phyloP scores from a whole-genome alignment of 1,140 invertebrate species.

The Venustaconcha ellipsiformis region DNA sequence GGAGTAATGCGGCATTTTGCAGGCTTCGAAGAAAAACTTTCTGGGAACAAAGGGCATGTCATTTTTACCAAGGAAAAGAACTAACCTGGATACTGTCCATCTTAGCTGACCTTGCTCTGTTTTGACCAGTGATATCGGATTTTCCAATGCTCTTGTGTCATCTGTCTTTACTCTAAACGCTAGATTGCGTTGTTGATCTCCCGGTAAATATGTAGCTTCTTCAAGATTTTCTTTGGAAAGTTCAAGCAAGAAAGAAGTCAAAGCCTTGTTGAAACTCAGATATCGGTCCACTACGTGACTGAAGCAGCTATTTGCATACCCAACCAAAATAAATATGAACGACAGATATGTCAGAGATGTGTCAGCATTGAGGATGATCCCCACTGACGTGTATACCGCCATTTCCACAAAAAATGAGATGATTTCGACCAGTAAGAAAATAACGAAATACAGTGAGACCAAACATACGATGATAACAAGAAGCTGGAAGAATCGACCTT shows the following conservation, averaged over 20 bases:
- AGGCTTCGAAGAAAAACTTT: constrained; percentile 22
- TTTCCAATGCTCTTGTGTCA: neutral
- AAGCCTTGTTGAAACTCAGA: constrained; percentile 40
- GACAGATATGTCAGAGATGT: constrained; percentile 31
- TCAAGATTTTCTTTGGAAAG: constrained; percentile 37
- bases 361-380: constrained; percentile 39
- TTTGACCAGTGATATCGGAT: neutral
- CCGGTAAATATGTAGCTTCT: constrained; percentile 24
- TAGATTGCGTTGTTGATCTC: constrained; percentile 36
- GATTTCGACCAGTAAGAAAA: constrained; percentile 36
- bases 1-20: constrained; percentile 13
- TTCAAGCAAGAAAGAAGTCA: constrained; percentile 17
- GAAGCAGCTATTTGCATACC: constrained; percentile 39
- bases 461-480: constrained; percentile 31
- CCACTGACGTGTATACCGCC: constrained; percentile 42
- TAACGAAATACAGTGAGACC: constrained; percentile 34
- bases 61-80: constrained; percentile 23
- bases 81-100: constrained; percentile 5
- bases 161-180: constrained; percentile 32
- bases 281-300: constrained; percentile 37
- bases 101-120: constrained; percentile 8
- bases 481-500: constrained; percentile 12
- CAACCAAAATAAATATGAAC: constrained; percentile 32
- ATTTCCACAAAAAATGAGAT: constrained; percentile 39
- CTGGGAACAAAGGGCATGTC: constrained; percentile 23